phyloP scores from a whole-genome alignment of 2,797 vertebrate genomes.

The Anguilla anguilla region DNA sequence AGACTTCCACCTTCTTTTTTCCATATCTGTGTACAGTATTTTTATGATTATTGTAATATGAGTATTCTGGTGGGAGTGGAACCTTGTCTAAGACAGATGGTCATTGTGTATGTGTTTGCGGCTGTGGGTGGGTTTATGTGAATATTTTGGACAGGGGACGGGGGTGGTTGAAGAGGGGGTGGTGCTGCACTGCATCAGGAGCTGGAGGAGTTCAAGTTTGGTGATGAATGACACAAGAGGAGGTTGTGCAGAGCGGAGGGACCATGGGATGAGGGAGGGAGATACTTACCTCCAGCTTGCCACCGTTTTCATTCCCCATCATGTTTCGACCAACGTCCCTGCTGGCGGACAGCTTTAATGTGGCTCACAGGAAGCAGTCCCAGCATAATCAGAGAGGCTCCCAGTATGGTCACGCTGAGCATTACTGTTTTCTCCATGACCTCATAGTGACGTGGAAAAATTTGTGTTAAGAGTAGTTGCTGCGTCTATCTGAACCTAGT shows the following conservation, averaged over 20 bases:
- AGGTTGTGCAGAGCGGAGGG: slow-evolving; percentile 9
- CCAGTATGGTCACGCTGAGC: not conserved
- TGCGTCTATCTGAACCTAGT: not conserved
- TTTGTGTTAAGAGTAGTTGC: not conserved
- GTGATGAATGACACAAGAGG: not conserved
- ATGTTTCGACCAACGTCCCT: not conserved
- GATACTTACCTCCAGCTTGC: not conserved
- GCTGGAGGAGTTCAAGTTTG: not conserved
- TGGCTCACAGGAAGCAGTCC: not conserved
- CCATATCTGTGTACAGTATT: slow-evolving; percentile 49
- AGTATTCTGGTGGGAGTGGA: slow-evolving; percentile 56
- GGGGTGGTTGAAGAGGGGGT: not conserved
- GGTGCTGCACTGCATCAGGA: not conserved
- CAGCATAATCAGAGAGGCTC: not conserved
- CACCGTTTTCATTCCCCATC: not conserved
- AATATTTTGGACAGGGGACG: not conserved
- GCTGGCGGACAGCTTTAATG: not conserved
- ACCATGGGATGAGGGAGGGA: not conserved
- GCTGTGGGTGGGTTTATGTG: slow-evolving; percentile 16
- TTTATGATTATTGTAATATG: slow-evolving; percentile 49
- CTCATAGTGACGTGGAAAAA: not conserved
- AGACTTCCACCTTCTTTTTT: slow-evolving; percentile 44
- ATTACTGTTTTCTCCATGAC: not conserved
- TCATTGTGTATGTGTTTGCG: slow-evolving; percentile 47
- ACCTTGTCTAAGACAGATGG: slow-evolving; percentile 46